These are phyloP conservation scores for Dendronephthya gigantea DNA, from an alignment of 64 coral and sea anemone genomes.

Conservation along the genomic window DNA sequence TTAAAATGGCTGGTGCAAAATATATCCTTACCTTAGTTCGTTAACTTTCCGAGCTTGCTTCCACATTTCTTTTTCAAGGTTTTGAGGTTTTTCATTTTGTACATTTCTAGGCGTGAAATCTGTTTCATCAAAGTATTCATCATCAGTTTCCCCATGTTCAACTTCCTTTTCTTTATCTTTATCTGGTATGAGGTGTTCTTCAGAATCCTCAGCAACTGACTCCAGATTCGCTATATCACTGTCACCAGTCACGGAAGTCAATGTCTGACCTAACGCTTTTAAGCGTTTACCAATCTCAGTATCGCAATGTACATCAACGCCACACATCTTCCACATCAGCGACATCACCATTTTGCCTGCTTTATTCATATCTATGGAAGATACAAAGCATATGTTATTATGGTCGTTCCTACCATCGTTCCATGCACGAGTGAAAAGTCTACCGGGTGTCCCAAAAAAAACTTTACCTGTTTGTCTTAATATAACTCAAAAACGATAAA, in stretches of 20 bases:
- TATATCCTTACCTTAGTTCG: constrained; percentile 51
- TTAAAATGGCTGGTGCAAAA: background rate
- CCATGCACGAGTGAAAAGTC: too few relatives aligned
- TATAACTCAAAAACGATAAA: too few relatives aligned
- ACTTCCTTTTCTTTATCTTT: background rate
- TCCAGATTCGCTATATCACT: constrained; percentile 90
- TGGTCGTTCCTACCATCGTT: too few relatives aligned
- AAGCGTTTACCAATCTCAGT: constrained; percentile 84
- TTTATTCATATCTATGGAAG: constrained; percentile 44
- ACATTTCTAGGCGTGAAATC: background rate
- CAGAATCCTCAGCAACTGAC: constrained; percentile 67
- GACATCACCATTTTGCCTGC: constrained; percentile 98
- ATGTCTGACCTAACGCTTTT: constrained; percentile 63
- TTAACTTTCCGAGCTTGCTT: constrained; percentile 83
- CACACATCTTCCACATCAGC: constrained; percentile 90
- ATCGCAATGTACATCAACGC: constrained; percentile 81
- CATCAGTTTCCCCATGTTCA: constrained; percentile 53
- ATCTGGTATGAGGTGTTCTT: constrained; percentile 41
- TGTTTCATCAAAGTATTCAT: constrained; percentile 7
- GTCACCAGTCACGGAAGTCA: constrained; percentile 75
- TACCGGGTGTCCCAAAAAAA: too few relatives aligned
- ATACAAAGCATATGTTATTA: background rate
- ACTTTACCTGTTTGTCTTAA: too few relatives aligned
- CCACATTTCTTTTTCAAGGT: constrained; percentile 95
- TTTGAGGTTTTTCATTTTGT: background rate